A percentile compares a stretch with the other conserved stretches of the same genome.
These are phyloP conservation scores for Sylvia borin DNA, from an alignment of 2,797 vertebrate species.

Conservation along the genomic window DNA sequence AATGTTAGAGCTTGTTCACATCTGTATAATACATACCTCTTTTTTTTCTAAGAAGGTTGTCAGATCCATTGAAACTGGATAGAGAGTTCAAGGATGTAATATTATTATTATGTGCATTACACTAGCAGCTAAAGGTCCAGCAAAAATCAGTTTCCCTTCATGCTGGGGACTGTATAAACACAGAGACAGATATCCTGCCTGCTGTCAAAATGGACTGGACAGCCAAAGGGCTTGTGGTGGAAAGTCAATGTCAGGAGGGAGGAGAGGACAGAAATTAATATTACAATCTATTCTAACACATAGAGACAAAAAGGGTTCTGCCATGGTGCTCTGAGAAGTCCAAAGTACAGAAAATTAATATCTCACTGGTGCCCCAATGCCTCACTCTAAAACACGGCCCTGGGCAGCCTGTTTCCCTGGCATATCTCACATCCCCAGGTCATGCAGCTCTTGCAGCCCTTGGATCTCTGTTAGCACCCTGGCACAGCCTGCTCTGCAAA, in stretches of 20 bases:
- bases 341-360: neutral
- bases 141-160: neutral
- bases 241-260: neutral
- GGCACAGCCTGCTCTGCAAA: neutral
- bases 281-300: neutral
- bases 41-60: slow-evolving; percentile 8
- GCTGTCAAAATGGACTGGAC: neutral
- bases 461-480: neutral
- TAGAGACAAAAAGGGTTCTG: neutral
- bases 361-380: neutral
- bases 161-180: neutral
- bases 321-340: neutral
- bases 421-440: neutral
- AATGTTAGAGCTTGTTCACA: neutral
- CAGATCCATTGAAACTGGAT: neutral
- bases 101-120: slow-evolving; percentile 15
- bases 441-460: neutral
- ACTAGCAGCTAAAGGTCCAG: slow-evolving; percentile 2
- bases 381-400: neutral
- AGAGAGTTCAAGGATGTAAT: neutral
- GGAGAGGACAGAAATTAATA: slow-evolving; percentile 32
- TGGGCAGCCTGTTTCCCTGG: neutral
- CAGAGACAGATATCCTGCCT: neutral
- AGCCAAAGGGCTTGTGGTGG: neutral
- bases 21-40: neutral